Percentiles rank a stretch among this genome's conserved stretches.
Conservation (phyloP, 2,888 invertebrate species). For the Dascillus cervinus region DNA sequence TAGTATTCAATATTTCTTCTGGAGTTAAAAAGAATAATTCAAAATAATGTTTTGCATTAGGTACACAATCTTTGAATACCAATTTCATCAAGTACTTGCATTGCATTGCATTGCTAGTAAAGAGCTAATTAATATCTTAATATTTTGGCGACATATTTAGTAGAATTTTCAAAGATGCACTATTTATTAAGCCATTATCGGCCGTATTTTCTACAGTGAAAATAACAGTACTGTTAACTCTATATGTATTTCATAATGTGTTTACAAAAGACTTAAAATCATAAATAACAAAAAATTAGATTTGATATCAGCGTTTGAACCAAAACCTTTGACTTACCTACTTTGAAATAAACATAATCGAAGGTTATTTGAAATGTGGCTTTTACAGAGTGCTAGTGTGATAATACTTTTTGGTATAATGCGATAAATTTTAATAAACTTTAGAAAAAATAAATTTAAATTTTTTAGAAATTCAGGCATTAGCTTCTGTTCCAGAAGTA, state of each 20-base stretch:
- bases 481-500: constrained; percentile 10
- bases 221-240: too few relatives aligned
- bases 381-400: too few relatives aligned
- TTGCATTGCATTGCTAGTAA: constrained; percentile 71
- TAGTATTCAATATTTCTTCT: constrained; percentile 75
- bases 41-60: constrained; percentile 78
- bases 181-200: too few relatives aligned
- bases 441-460: too few relatives aligned
- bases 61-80: constrained; percentile 80
- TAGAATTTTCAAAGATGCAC: constrained; percentile 86
- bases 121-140: constrained; percentile 72
- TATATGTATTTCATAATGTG: too few relatives aligned
- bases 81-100: constrained; percentile 72
- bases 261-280: too few relatives aligned
- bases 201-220: too few relatives aligned
- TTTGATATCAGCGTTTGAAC: too few relatives aligned
- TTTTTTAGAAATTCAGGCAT: neutral
- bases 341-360: too few relatives aligned
- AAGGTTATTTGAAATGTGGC: too few relatives aligned
- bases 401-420: neutral
- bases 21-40: constrained; percentile 77
- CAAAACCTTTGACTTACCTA: too few relatives aligned
- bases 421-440: constrained; percentile 10
- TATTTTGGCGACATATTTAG: constrained; percentile 72
- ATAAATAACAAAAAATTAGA: too few relatives aligned